Conservation (phyloP, 2,113 vertebrate genomes). For the Myanophis thanlyinensis region DNA sequence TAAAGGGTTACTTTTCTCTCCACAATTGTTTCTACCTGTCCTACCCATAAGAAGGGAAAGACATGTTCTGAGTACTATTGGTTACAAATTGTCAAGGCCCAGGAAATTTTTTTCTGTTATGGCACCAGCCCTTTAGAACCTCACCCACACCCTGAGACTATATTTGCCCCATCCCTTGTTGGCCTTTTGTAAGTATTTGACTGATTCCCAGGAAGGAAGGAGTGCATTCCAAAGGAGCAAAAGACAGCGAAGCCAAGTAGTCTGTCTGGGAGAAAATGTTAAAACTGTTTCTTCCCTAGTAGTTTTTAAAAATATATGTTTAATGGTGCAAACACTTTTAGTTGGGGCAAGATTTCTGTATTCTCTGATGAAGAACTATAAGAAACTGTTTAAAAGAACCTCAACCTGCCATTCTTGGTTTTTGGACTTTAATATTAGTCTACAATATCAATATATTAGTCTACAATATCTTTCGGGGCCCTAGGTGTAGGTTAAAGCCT, state of each 20-base stretch:
- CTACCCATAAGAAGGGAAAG: neutral
- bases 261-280: neutral
- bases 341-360: neutral
- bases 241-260: neutral
- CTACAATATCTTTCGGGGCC: neutral
- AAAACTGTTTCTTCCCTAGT: neutral
- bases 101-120: neutral
- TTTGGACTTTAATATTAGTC: neutral
- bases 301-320: neutral
- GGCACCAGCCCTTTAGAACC: neutral
- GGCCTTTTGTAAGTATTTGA: neutral
- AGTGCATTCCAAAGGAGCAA: neutral
- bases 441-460: neutral
- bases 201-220: neutral
- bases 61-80: neutral
- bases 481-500: neutral
- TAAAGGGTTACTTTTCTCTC: neutral
- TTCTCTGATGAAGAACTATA: neutral
- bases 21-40: neutral
- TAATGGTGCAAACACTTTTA: neutral
- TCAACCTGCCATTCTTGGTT: neutral
- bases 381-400: neutral
- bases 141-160: neutral
- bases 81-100: neutral
- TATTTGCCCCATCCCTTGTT: neutral